These are phyloP conservation scores for Dicaeum eximium DNA, from an alignment of 2,113 vertebrate genomes.

Conservation along the genomic window DNA sequence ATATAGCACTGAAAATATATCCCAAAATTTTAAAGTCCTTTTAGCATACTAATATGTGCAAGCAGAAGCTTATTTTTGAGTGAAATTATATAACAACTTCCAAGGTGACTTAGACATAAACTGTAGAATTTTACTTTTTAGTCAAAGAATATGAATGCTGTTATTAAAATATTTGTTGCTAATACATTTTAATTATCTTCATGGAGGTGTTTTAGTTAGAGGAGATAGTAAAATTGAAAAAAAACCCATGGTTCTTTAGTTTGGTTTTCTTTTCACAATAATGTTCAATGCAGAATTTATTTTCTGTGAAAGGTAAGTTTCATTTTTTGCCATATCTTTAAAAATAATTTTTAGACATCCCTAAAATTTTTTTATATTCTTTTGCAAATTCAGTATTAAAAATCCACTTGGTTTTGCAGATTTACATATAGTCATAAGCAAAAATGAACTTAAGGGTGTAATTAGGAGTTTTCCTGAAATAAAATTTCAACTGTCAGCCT, in stretches of 20 bases:
- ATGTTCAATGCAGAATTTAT: background rate
- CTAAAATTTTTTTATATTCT: rapidly evolving
- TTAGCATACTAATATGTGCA: background rate
- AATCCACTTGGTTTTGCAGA: background rate
- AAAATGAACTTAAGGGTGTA: background rate
- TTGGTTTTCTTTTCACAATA: background rate
- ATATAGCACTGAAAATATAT: background rate
- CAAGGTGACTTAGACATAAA: background rate
- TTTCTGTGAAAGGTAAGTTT: background rate
- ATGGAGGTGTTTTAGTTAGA: background rate
- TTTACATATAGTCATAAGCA: background rate
- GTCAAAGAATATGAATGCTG: background rate
- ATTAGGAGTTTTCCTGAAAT: background rate
- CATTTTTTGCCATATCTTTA: background rate
- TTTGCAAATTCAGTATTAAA: background rate
- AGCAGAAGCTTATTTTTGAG: background rate
- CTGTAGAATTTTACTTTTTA: background rate
- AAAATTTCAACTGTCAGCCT: background rate
- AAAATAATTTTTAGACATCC: background rate
- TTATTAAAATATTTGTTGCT: background rate
- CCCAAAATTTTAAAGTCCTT: background rate
- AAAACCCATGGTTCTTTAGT: background rate
- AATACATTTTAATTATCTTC: background rate
- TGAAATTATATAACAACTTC: background rate
- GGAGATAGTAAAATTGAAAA: background rate